Base-by-base conservation (phyloP, 2,888 invertebrate species). In the Eristalinus sepulchralis region DNA sequence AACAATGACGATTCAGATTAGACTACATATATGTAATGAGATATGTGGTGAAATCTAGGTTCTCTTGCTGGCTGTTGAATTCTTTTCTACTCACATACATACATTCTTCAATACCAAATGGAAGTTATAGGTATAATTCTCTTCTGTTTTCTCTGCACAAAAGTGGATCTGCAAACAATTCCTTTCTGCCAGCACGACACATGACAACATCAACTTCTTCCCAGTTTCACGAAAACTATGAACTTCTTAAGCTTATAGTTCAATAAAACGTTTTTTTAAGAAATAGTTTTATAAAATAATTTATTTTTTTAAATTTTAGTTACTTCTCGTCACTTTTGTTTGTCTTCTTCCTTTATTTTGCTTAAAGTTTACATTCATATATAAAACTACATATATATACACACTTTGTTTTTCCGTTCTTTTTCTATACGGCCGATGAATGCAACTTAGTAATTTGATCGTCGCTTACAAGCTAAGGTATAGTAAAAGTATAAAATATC, bases 371-470 rank as follows among this genome's bases (percentile, higher is more conserved):
- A 70, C 70, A 79, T 75, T 66, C 64, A 73, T 81, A 82, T 86
- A 86, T 82, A 86, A 86, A 86, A 86, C 82, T 86, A 86, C 78
- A 82, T 86, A 86, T 82, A 82, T 86, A 53, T 82, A 82, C 85
- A 86, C 53, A 72, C 67, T 68, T 60, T n/a, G 36, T n/a, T 47
- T n/a, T 72, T 64, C 63, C 27, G 70, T 63, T 59, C 9, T 20
- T 64, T 76, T 67, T 39, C 53, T 55, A 63, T 62, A 71, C n/a
- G 71, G 71, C 71, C 70, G 47, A 33, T 84, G 66, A 80, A 84
- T 76, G 70, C 70, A 36, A 64, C 59, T 71, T 47, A 17, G 5
- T 27, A 59, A 66, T 76, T 67, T 31, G 20, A 66, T 33, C 31
- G 20, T 67, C 36, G 73, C 81, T 82, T 86, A 82, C 31, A 11